phyloP scores from a whole-genome alignment of 2,113 vertebrate genomes.

The Sapayoa aenigma region DNA sequence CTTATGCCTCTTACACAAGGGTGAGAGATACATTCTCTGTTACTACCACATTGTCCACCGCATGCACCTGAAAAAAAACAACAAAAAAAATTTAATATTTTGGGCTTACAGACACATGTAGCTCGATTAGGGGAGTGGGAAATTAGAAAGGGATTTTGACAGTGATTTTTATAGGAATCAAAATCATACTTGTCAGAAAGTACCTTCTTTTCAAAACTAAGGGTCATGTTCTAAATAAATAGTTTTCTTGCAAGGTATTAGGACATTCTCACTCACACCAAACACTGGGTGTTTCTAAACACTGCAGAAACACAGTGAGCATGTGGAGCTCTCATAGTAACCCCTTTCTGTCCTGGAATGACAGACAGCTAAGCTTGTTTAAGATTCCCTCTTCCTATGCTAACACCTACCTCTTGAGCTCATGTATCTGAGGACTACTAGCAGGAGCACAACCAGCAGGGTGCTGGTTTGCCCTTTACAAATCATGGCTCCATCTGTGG shows the following conservation, averaged over 20 bases:
- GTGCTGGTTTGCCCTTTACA: not conserved
- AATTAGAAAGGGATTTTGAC: not conserved
- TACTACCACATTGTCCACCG: not conserved
- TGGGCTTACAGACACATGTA: not conserved
- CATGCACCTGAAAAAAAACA: not conserved
- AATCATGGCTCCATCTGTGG: not conserved
- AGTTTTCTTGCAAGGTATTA: not conserved
- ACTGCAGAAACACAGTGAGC: not conserved
- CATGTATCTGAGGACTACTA: fast-evolving
- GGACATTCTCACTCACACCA: not conserved
- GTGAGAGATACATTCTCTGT: not conserved
- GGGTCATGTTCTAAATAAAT: not conserved
- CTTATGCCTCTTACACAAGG: not conserved
- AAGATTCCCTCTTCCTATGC: not conserved
- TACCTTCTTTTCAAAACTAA: not conserved
- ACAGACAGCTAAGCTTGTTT: not conserved
- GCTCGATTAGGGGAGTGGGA: not conserved
- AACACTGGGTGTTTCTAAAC: not conserved
- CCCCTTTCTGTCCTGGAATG: not conserved
- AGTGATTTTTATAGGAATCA: not conserved
- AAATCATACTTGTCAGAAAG: not conserved
- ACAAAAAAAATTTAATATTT: not conserved
- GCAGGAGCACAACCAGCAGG: not conserved
- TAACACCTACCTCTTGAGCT: not conserved
- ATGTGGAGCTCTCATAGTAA: not conserved